These are phyloP conservation scores for Zonitis immaculata DNA, from an alignment of 2,888 invertebrate species.

Conservation along the genomic window DNA sequence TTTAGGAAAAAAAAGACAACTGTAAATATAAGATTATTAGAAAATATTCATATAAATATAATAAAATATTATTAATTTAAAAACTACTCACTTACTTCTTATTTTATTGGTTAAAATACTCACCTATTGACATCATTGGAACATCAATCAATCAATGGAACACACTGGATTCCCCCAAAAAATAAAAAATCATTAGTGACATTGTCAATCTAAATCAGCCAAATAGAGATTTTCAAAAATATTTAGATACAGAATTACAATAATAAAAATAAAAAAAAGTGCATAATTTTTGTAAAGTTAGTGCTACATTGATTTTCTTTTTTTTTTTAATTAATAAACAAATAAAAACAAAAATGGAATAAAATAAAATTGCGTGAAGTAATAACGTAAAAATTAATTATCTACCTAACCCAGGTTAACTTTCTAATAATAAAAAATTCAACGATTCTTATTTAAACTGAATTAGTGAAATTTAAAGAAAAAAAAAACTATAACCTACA, in stretches of 20 bases:
- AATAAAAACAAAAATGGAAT: no score
- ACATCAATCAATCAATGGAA: constrained; percentile 8
- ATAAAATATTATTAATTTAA: background rate
- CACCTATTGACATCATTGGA: constrained; percentile 5
- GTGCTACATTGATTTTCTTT: background rate
- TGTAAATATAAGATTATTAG: no score
- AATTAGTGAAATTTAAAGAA: background rate
- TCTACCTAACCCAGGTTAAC: constrained; percentile 44
- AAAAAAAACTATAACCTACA: background rate
- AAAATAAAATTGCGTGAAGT: background rate
- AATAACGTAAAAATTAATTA: constrained; percentile 1
- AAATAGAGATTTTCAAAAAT: no score
- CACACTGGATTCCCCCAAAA: constrained; percentile 17
- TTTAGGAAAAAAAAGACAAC: no score
- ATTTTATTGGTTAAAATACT: no score
- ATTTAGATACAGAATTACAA: no score
- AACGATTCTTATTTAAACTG: no score
- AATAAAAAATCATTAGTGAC: constrained; percentile 17
- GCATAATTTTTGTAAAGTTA: constrained; percentile 4
- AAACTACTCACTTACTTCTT: constrained; percentile 13
- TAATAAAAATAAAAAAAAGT: background rate
- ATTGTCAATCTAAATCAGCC: no score
- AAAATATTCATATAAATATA: background rate
- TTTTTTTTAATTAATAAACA: no score
- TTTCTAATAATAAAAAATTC: no score